Conservation (phyloP, 2,888 invertebrate species). For the Pristionchus entomophagus region DNA sequence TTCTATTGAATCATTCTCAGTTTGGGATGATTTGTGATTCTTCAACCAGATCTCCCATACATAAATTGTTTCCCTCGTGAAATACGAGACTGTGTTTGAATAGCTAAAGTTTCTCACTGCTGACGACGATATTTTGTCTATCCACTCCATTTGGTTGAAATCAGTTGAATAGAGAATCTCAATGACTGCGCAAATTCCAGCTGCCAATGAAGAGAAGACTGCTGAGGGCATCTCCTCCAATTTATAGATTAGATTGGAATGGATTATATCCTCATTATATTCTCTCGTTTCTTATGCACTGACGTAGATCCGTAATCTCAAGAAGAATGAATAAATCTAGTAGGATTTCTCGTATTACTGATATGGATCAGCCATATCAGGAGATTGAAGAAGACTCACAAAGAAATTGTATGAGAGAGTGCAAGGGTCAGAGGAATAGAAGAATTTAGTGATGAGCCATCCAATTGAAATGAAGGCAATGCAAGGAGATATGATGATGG, state of each 20-base stretch:
- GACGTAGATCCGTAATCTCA: too few relatives aligned
- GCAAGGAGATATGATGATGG: slow-evolving; percentile 14
- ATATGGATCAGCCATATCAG: background rate
- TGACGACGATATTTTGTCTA: slow-evolving; percentile 68
- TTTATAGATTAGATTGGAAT: background rate
- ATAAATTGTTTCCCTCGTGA: too few relatives aligned
- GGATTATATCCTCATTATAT: background rate
- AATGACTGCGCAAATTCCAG: slow-evolving; percentile 70
- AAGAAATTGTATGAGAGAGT: slow-evolving; percentile 43
- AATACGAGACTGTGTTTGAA: too few relatives aligned
- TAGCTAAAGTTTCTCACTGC: too few relatives aligned
- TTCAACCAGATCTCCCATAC: too few relatives aligned
- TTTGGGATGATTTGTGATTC: background rate
- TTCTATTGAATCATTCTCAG: too few relatives aligned
- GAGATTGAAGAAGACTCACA: slow-evolving; percentile 35
- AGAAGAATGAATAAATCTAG: background rate
- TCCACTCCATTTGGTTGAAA: slow-evolving; percentile 63
- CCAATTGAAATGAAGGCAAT: background rate
- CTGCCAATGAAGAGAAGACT: slow-evolving; percentile 68
- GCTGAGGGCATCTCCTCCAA: slow-evolving; percentile 74
- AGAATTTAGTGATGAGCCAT: slow-evolving; percentile 42
- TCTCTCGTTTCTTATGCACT: too few relatives aligned
- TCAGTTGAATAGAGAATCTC: slow-evolving; percentile 73
- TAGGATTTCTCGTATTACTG: too few relatives aligned
- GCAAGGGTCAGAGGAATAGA: slow-evolving; percentile 17